A percentile compares a stretch with the other conserved stretches of the same genome.
phyloP scores from a whole-genome alignment of 1,140 invertebrate genomes.

The Drosophila prosaltans region DNA sequence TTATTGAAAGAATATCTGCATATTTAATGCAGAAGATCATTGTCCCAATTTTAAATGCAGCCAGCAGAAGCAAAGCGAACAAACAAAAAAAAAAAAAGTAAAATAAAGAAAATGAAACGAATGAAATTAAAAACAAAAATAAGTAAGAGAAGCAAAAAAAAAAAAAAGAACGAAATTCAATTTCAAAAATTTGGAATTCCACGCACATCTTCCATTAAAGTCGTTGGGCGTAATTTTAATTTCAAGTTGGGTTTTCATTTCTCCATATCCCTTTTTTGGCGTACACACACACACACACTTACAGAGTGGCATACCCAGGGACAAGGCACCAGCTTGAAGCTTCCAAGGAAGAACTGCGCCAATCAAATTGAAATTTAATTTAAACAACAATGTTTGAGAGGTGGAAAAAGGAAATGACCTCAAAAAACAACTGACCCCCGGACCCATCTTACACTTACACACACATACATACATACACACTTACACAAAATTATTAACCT shows the following conservation, averaged over 20 bases:
- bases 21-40: slow-evolving; percentile 15
- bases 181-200: slow-evolving; percentile 53
- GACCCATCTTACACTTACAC: background rate
- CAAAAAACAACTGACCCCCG: slow-evolving; percentile 46
- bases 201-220: slow-evolving; percentile 74
- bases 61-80: slow-evolving; percentile 2
- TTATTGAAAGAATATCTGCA: background rate
- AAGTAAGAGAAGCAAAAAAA: slow-evolving; percentile 13
- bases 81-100: slow-evolving; percentile 17
- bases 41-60: slow-evolving; percentile 15
- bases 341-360: slow-evolving; percentile 38
- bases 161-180: slow-evolving; percentile 36
- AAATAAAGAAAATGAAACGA: slow-evolving; percentile 45
- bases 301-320: slow-evolving; percentile 9
- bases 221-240: slow-evolving; percentile 73
- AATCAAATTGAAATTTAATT: slow-evolving; percentile 80
- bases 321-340: slow-evolving; percentile 27
- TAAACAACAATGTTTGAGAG: slow-evolving; percentile 61
- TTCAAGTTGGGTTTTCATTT: slow-evolving; percentile 38
- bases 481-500: slow-evolving; percentile 62
- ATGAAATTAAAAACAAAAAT: slow-evolving; percentile 44
- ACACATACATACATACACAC: slow-evolving; percentile 14
- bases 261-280: slow-evolving; percentile 34
- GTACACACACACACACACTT: background rate
- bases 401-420: slow-evolving; percentile 14